Evolutionary conservation across 2,888 invertebrate species (phyloP), one percentile per base, ranked within the genome.

Genomic region (Xestobium rufovillosum): DNA sequence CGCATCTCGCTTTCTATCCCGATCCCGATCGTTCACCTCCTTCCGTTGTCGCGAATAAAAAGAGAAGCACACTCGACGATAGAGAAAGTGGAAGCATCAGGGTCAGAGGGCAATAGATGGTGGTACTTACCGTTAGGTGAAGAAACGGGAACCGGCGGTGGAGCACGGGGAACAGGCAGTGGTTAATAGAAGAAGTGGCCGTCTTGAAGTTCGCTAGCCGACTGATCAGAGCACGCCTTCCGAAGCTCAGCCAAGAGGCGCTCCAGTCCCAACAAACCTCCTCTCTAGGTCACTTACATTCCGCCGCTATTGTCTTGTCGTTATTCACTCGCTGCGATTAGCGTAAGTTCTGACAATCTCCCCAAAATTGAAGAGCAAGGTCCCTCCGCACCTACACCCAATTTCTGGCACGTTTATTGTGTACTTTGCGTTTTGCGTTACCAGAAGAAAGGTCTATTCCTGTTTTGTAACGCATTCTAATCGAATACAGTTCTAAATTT

Each of bases 221-320:
- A 60, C 60, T 60, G 60, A 59, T 47, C 36, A n/a, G 6, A 42
- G 48, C 46, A 55, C 56, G 49, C 55, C 57, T 57, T 56, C 56
- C 49, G 35, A 47, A 48, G 47, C 51, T 51, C 50, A 50, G 50
- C 37, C 52, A 56, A 52, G 55, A 56, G 49, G 52, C 54, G 52
- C 48, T 50, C 56, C 52, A 54, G 53, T 51, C 53, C 53, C 51
- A 48, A 49, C 48, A 48, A 48, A 47, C 51, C 51, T 56, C 55
- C 57, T 59, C 59, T 60, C 60, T 60, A 60, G 60, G 60, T 60
- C 60, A 60, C 48, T 50, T 44, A 52, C 48, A 52, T 53, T 54
- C 47, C 50, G 51, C 39, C 34, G 33, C 51, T 52, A 55, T 57
- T 57, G 54, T 58, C 53, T 54, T 47, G 43, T 41, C 40, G 43